Conservation (phyloP, 2,888 invertebrate species). For the Andricus curvator region DNA sequence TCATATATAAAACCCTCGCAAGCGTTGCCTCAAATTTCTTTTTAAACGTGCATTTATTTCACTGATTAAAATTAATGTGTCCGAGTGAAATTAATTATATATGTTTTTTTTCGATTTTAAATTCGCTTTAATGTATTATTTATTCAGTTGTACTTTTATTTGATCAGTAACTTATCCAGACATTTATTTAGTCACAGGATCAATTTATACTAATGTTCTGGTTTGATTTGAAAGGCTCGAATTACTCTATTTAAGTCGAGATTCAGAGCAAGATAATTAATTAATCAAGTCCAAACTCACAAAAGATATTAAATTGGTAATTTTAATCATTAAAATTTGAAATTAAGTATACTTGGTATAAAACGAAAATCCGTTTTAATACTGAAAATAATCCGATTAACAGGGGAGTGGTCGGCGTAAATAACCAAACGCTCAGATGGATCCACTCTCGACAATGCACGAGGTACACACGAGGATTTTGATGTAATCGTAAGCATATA, state of each 20-base stretch:
- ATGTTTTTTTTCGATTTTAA: not conserved
- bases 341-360: not conserved
- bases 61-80: constrained; percentile 19
- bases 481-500: constrained; percentile 34
- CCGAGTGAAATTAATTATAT: not conserved
- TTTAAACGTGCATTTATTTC: constrained; percentile 18
- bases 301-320: not conserved
- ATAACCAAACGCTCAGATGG: constrained; percentile 17
- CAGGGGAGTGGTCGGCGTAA: constrained; percentile 15
- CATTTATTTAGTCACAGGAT: not conserved
- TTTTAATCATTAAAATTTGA: not conserved
- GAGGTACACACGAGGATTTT: constrained; percentile 23
- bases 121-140: not conserved
- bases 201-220: not conserved
- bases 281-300: not conserved
- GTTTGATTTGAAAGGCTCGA: not conserved
- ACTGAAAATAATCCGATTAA: constrained; percentile 31
- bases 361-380: not conserved
- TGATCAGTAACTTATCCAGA: not conserved
- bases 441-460: constrained; percentile 3
- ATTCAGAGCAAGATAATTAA: not conserved
- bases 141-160: not conserved
- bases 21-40: not conserved
- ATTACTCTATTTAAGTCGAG: not conserved
- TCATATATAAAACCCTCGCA: constrained; percentile 1